phyloP scores from a whole-genome alignment of 2,113 vertebrate genomes.

The Cottus gobio region DNA sequence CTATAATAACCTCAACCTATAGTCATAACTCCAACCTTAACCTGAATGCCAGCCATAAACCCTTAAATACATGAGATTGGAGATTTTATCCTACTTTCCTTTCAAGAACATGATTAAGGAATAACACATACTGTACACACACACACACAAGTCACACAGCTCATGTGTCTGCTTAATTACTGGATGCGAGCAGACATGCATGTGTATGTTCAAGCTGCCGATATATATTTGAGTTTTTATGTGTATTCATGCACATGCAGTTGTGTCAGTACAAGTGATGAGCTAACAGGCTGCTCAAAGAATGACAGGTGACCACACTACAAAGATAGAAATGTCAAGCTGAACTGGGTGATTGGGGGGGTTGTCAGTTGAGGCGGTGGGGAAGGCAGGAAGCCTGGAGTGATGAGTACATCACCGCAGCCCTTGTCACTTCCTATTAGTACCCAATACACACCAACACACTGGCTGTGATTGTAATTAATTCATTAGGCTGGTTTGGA shows the following conservation, averaged over 20 bases:
- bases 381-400: slow-evolving; percentile 68
- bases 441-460: slow-evolving; percentile 57
- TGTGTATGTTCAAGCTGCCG: slow-evolving; percentile 1
- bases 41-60: not conserved
- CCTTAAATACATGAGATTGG: not conserved
- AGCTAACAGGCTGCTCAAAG: slow-evolving; percentile 64
- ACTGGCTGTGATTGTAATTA: slow-evolving; percentile 68
- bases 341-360: slow-evolving; percentile 54
- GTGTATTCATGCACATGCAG: slow-evolving; percentile 25
- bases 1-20: not conserved
- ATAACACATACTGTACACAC: slow-evolving; percentile 9
- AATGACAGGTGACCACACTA: slow-evolving; percentile 77
- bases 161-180: slow-evolving; percentile 18
- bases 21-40: not conserved
- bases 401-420: slow-evolving; percentile 73
- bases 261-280: slow-evolving; percentile 53
- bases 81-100: not conserved
- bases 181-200: slow-evolving; percentile 41
- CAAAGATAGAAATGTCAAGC: slow-evolving; percentile 80
- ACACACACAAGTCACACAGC: not conserved
- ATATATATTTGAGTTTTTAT: slow-evolving; percentile 13
- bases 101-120: not conserved
- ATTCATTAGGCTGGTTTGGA: slow-evolving; percentile 64
- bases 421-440: slow-evolving; percentile 81
- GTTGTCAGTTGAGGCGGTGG: slow-evolving; percentile 30